A percentile compares a stretch with the other conserved stretches of the same genome.
These are phyloP conservation scores for Drosophila acutilabella DNA, from an alignment of 2,888 invertebrate species.

Conservation along the genomic window DNA sequence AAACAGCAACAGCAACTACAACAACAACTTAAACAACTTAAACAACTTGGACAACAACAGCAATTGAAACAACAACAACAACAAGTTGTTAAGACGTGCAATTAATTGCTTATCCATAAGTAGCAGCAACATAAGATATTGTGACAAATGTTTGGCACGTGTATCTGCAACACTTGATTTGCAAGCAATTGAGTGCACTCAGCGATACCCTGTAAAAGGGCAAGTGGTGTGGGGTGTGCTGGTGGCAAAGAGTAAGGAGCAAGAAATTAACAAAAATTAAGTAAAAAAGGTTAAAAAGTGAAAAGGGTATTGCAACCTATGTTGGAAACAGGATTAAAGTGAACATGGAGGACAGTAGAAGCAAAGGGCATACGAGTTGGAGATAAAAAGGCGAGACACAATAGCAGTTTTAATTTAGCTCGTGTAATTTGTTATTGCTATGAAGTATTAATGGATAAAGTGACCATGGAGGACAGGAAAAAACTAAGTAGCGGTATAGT, in stretches of 20 bases:
- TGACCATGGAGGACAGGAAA: too few relatives aligned
- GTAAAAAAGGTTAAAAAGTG: neutral
- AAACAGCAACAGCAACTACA: constrained; percentile 14
- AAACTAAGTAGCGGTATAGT: too few relatives aligned
- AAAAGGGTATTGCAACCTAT: too few relatives aligned
- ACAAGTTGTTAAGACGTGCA: constrained; percentile 38
- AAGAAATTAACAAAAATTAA: too few relatives aligned
- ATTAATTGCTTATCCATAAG: constrained; percentile 50
- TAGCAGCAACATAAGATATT: constrained; percentile 17
- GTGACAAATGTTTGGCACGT: constrained; percentile 44
- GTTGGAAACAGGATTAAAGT: neutral
- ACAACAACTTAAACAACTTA: neutral
- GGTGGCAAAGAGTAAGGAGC: neutral
- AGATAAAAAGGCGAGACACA: too few relatives aligned
- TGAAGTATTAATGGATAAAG: too few relatives aligned
- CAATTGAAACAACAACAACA: constrained; percentile 7
- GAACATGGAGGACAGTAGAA: neutral
- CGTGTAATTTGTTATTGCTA: too few relatives aligned
- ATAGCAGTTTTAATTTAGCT: too few relatives aligned
- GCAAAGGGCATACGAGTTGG: too few relatives aligned
- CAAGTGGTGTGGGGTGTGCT: neutral
- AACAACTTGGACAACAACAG: constrained; percentile 1
- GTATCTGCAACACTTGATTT: constrained; percentile 51
- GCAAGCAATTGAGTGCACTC: constrained; percentile 26
- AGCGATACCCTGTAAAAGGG: constrained; percentile 37